Conservation (phyloP, 2,797 vertebrate genomes). For the Psittacula derbiana region DNA sequence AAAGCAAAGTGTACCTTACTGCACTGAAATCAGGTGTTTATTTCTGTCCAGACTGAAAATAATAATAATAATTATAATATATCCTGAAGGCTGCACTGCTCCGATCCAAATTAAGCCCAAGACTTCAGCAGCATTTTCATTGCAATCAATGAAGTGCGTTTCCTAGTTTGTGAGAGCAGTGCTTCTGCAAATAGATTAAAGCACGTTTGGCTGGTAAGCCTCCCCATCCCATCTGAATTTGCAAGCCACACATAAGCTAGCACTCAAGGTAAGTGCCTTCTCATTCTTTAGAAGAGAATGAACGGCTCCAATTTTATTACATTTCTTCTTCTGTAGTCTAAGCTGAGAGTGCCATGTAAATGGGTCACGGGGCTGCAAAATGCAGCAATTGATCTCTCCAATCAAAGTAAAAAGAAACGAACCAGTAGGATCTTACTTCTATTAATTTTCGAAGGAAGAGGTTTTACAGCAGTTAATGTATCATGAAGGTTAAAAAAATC, state of each 20-base stretch:
- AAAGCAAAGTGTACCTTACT: conserved; percentile 75
- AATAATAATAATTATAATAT: neutral
- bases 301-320: conserved; percentile 64
- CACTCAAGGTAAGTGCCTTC: conserved; percentile 62
- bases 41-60: conserved; percentile 69
- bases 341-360: conserved; percentile 84
- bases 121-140: conserved; percentile 61
- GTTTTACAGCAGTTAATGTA: conserved; percentile 84
- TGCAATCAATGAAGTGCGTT: conserved; percentile 40
- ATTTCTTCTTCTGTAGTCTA: conserved; percentile 77
- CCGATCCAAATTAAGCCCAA: conserved; percentile 53
- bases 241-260: conserved; percentile 65
- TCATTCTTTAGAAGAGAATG: conserved; percentile 72
- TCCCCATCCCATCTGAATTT: conserved; percentile 65
- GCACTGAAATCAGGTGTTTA: conserved; percentile 76
- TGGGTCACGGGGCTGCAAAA: conserved; percentile 78
- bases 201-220: conserved; percentile 61
- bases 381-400: conserved; percentile 76
- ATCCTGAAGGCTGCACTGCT: conserved; percentile 65
- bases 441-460: conserved; percentile 78
- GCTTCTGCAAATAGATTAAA: conserved; percentile 64
- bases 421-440: conserved; percentile 79
- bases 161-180: conserved; percentile 59
- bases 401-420: conserved; percentile 80
- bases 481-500: conserved; percentile 97